Conservation (phyloP, 2,797 vertebrate genomes). For the Nannoperca australis region DNA sequence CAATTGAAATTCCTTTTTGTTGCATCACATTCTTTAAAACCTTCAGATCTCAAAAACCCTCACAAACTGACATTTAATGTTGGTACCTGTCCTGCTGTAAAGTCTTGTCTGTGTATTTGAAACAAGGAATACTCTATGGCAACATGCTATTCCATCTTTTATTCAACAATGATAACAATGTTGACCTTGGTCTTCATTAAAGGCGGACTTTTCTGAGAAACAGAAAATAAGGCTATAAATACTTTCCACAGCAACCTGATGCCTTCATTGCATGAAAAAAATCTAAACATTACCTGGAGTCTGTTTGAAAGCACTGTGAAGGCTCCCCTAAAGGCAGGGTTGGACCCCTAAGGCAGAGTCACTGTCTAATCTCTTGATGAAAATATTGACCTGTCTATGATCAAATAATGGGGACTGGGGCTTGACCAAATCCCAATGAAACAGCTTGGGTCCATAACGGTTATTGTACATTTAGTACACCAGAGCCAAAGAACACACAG, state of each 20-base stretch:
- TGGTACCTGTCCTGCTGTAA: slow-evolving; percentile 1
- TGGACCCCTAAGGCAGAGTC: slow-evolving; percentile 31
- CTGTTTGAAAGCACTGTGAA: slow-evolving; percentile 30
- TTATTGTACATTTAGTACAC: slow-evolving; percentile 41
- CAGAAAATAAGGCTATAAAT: background rate
- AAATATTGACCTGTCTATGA: slow-evolving; percentile 62
- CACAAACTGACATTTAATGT: background rate
- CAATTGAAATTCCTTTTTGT: background rate
- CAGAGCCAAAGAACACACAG: slow-evolving; percentile 30
- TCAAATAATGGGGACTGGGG: slow-evolving; percentile 51
- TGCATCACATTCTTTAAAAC: background rate
- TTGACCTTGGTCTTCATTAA: slow-evolving; percentile 25
- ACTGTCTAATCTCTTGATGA: slow-evolving; percentile 60
- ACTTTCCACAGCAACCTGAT: background rate
- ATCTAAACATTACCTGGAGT: slow-evolving; percentile 18
- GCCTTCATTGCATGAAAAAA: slow-evolving; percentile 33
- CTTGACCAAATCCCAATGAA: slow-evolving; percentile 43
- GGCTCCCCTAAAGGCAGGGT: slow-evolving; percentile 22
- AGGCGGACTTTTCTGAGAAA: slow-evolving; percentile 14
- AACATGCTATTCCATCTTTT: background rate
- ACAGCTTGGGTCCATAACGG: slow-evolving; percentile 32
- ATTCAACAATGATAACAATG: background rate
- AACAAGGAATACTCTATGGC: background rate
- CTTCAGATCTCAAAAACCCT: background rate
- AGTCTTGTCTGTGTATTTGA: background rate